Conservation (phyloP, 2,888 invertebrate species). For the Eristalinus sepulchralis region DNA sequence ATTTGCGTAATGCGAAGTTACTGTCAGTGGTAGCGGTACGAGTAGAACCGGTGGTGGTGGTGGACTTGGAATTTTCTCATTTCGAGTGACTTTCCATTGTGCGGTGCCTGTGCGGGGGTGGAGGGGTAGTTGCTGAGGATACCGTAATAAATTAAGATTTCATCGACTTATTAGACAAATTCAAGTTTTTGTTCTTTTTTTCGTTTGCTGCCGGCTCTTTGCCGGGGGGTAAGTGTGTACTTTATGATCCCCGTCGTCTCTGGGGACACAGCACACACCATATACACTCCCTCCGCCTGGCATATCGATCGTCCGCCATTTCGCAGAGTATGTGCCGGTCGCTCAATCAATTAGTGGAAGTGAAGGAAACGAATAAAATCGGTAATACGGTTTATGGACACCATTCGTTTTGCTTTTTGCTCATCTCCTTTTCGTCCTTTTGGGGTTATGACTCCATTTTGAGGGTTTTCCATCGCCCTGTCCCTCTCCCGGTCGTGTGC, state of each 20-base stretch:
- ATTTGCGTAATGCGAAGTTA: slow-evolving; percentile 65
- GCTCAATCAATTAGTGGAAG: slow-evolving; percentile 56
- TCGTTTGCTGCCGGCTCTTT: background rate
- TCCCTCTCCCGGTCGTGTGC: background rate
- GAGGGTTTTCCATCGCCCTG: slow-evolving; percentile 2
- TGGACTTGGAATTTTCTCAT: slow-evolving; percentile 67
- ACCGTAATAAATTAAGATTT: slow-evolving; percentile 70
- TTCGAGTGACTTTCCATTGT: slow-evolving; percentile 26
- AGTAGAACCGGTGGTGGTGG: too few relatives aligned
- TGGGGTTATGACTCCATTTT: slow-evolving; percentile 32
- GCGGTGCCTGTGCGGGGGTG: background rate
- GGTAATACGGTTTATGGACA: slow-evolving; percentile 56
- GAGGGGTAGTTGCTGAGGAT: slow-evolving; percentile 44
- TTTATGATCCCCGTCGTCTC: slow-evolving; percentile 34
- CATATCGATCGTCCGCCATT: background rate
- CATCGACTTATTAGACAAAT: slow-evolving; percentile 68
- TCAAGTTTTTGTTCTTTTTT: slow-evolving; percentile 54
- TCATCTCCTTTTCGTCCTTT: background rate
- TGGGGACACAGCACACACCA: slow-evolving; percentile 10
- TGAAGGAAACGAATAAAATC: slow-evolving; percentile 40
- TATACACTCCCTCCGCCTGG: background rate
- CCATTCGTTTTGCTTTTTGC: slow-evolving; percentile 23
- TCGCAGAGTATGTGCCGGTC: background rate
- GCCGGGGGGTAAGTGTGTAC: slow-evolving; percentile 25
- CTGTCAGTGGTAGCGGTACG: slow-evolving; percentile 5